A percentile compares a stretch with the other conserved stretches of the same genome.
phyloP scores from a whole-genome alignment of 2,797 vertebrate genomes.

The Chaetophractus vellerosus region DNA sequence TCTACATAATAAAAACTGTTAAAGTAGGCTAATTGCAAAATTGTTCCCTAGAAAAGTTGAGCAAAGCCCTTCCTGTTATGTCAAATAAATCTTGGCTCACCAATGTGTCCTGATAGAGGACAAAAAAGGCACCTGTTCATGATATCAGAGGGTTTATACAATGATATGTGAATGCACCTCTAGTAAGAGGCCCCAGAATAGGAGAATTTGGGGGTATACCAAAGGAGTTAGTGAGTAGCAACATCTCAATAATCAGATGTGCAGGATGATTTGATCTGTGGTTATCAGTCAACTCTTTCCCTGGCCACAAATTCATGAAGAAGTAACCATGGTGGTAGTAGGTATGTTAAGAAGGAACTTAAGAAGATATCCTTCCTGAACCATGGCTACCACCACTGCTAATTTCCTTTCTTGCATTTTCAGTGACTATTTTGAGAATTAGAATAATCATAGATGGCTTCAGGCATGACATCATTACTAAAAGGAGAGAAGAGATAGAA shows the following conservation, averaged over 20 bases:
- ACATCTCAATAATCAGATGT: not conserved
- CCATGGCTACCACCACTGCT: not conserved
- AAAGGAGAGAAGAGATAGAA: too few relatives aligned
- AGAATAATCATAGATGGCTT: too few relatives aligned
- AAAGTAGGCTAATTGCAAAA: not conserved
- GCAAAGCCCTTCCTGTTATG: not conserved
- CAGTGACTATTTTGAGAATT: not conserved
- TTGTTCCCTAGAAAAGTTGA: not conserved
- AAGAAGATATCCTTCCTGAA: not conserved
- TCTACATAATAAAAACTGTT: not conserved
- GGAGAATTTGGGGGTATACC: not conserved
- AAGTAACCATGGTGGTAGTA: not conserved
- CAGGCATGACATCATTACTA: too few relatives aligned
- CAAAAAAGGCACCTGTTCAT: not conserved
- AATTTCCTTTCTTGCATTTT: not conserved
- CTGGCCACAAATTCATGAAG: not conserved
- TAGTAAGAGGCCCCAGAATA: not conserved
- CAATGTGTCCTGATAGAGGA: not conserved
- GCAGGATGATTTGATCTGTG: not conserved
- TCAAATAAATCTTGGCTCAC: not conserved
- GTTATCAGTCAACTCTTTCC: not conserved
- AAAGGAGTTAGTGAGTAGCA: not conserved
- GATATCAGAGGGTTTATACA: not conserved
- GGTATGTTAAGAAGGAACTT: not conserved
- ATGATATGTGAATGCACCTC: not conserved